Evolutionary conservation across 1,140 invertebrate genomes (phyloP), one percentile per base, ranked within the genome.

Genomic region (Belonocnema kinseyi): DNA sequence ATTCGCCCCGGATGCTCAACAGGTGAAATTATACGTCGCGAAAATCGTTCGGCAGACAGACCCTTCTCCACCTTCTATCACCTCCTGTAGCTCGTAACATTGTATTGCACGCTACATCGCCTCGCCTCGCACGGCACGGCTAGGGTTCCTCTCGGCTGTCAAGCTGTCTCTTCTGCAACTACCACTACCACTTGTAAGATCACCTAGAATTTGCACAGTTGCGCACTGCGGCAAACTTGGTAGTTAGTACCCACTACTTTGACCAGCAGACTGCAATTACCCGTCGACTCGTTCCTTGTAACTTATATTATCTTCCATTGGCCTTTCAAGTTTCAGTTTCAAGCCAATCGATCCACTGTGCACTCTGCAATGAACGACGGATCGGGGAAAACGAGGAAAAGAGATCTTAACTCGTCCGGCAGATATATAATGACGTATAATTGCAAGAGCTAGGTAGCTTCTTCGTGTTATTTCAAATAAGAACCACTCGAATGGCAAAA

Each of bases 1-100:
- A 87, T 86, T 81, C 82, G 77, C 85, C 80, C 80, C 85, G 85
- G 85, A 85, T 86, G 82, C 79, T 80, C 79, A 86, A 85, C 86
- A 85, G 84, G 86, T 86, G 86, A 87, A 86, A 88, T 88, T 88
- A 85, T 82, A 85, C 79, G 81, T 82, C 83, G 77, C 85, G 85
- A 84, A 87, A 87, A 87, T 87, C 84, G 81, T 83, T 74, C 46
- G 33, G n/a, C 54, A 50, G 46, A 33, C 40, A 66, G 58, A 50
- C 75, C 80, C 75, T 82, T 83, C 82, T 77, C 78, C 53, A 71
- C 76, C 75, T 73, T 74, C 74, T 77, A 52, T 21, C 26, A 6
- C 46, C 21, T 19, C 16, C 52, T 46, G 53, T 40, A 40, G 21
- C 58, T 17, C 26, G n/a, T 10, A n/a, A 40, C 21, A 40, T 66